Evolutionary conservation across 2,888 invertebrate species (phyloP).

Genomic region (Acronicta psi): DNA sequence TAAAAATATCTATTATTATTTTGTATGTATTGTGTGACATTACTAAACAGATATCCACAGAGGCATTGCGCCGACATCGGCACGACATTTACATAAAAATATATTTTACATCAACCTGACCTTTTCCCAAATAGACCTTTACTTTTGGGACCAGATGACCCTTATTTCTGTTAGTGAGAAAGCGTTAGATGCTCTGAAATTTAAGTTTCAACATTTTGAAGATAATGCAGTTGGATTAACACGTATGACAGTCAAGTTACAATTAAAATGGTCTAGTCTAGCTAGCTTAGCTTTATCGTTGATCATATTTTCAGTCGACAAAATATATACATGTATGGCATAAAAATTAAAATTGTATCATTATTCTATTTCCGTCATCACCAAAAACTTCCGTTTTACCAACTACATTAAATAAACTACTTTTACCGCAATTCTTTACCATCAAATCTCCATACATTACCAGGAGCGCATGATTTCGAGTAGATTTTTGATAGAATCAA

Average conservation of each 20-base stretch:
- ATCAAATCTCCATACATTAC: slow-evolving; percentile 55
- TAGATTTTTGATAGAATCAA: slow-evolving; percentile 87
- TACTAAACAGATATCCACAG: slow-evolving; percentile 44
- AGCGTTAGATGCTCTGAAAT: slow-evolving; percentile 46
- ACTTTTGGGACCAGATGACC: slow-evolving; percentile 63
- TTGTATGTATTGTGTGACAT: slow-evolving; percentile 16
- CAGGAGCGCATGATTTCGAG: slow-evolving; percentile 64
- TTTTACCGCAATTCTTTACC: not conserved
- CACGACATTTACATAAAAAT: slow-evolving; percentile 71
- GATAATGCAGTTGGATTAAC: no score
- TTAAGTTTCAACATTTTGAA: not conserved
- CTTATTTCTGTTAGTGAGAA: slow-evolving; percentile 52
- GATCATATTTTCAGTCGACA: no score
- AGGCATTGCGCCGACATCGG: slow-evolving; percentile 44
- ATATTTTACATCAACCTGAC: slow-evolving; percentile 73
- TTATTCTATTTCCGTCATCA: no score
- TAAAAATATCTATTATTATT: slow-evolving; percentile 1
- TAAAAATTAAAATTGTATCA: no score
- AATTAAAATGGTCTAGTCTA: no score
- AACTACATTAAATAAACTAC: no score
- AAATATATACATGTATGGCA: no score
- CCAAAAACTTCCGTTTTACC: no score
- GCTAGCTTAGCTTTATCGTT: no score
- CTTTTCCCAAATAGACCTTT: slow-evolving; percentile 74
- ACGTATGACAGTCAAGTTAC: no score